These are phyloP conservation scores for Hipparchia sbordonii DNA, from an alignment of 2,888 invertebrate species.

Conservation along the genomic window DNA sequence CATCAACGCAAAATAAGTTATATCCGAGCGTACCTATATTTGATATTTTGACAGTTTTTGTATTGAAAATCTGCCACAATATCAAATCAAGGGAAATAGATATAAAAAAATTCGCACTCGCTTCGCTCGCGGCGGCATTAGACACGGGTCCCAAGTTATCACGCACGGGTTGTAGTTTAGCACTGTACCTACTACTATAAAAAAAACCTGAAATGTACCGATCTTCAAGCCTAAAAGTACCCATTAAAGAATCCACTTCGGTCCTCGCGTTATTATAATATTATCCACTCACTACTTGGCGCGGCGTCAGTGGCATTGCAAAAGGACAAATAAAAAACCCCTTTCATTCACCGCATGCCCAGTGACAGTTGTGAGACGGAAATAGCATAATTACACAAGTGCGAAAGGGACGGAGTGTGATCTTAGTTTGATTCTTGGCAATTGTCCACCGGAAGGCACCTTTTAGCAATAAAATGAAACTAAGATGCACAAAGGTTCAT, in stretches of 20 bases:
- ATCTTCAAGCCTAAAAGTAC: conserved; percentile 15
- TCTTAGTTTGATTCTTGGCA: conserved; percentile 76
- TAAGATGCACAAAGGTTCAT: conserved; percentile 76
- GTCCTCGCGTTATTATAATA: conserved; percentile 52
- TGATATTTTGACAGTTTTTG: too few relatives aligned
- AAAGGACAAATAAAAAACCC: conserved; percentile 65
- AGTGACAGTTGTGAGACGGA: conserved; percentile 52
- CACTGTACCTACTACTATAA: too few relatives aligned
- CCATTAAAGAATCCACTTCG: conserved; percentile 35
- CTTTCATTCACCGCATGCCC: conserved; percentile 79
- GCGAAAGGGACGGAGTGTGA: conserved; percentile 52
- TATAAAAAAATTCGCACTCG: too few relatives aligned
- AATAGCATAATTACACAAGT: conserved; percentile 45
- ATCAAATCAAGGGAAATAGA: too few relatives aligned
- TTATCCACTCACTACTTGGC: conserved; percentile 73
- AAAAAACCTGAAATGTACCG: background rate
- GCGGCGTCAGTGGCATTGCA: conserved; percentile 69
- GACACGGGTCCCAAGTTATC: too few relatives aligned
- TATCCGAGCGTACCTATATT: too few relatives aligned
- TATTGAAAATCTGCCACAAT: too few relatives aligned
- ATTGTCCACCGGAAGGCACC: conserved; percentile 80
- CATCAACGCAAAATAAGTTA: too few relatives aligned
- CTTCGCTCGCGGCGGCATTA: too few relatives aligned
- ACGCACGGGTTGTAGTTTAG: too few relatives aligned
- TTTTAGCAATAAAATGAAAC: conserved; percentile 73